Conservation (phyloP, 2,113 vertebrate genomes). For the Elanus axillaris region DNA sequence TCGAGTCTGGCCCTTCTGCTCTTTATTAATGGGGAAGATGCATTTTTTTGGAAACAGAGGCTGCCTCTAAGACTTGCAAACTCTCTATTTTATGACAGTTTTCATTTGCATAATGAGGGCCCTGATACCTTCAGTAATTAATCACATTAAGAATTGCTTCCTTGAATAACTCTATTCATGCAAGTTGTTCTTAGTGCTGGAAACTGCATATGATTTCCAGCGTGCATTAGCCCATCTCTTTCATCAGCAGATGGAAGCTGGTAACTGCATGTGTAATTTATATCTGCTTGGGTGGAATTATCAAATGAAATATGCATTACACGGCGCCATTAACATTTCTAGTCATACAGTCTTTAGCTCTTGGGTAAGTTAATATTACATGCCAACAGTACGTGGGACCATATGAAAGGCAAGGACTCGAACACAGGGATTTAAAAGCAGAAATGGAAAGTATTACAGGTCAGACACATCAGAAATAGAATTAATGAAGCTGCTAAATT, state of each 20-base stretch:
- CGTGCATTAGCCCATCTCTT: slow-evolving; percentile 40
- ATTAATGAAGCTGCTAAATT: slow-evolving; percentile 28
- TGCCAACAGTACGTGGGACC: background rate
- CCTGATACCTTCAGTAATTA: slow-evolving; percentile 58
- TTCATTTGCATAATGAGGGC: slow-evolving; percentile 62
- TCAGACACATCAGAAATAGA: background rate
- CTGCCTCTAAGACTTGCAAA: slow-evolving; percentile 28
- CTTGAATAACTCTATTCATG: slow-evolving; percentile 41
- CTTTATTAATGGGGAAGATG: background rate
- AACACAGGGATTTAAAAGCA: background rate
- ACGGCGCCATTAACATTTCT: slow-evolving; percentile 13
- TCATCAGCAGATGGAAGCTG: slow-evolving; percentile 66
- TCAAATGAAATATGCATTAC: slow-evolving; percentile 59
- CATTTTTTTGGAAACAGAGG: slow-evolving; percentile 1
- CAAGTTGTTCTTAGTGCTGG: slow-evolving; percentile 36
- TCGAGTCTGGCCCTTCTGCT: background rate
- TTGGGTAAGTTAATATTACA: slow-evolving; percentile 4
- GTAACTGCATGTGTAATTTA: slow-evolving; percentile 62
- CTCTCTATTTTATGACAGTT: slow-evolving; percentile 42
- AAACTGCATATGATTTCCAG: slow-evolving; percentile 43
- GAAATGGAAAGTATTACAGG: slow-evolving; percentile 36
- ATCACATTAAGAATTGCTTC: slow-evolving; percentile 61
- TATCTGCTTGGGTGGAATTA: slow-evolving; percentile 62
- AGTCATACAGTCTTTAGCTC: slow-evolving; percentile 28
- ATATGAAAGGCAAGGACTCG: background rate